A percentile compares a stretch with the other conserved stretches of the same genome.
These are phyloP conservation scores for Eugnorisma glareosa DNA, from an alignment of 2,888 invertebrate genomes.

Conservation along the genomic window DNA sequence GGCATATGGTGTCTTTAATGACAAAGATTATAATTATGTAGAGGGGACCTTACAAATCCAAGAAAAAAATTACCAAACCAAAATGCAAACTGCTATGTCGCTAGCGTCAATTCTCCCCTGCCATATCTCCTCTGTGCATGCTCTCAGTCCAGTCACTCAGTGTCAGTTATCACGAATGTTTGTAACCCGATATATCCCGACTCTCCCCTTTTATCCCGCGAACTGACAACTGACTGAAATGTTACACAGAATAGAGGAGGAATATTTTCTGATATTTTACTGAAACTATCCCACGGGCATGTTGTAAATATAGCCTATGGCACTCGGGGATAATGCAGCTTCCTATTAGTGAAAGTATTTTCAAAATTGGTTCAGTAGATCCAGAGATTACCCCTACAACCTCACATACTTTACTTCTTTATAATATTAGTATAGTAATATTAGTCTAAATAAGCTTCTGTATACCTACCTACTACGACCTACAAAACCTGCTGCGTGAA, in stretches of 20 bases:
- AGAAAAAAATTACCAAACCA: no score
- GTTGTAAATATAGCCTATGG: no score
- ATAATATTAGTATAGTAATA: no score
- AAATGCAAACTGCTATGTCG: not conserved
- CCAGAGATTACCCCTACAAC: no score
- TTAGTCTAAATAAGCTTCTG: not conserved
- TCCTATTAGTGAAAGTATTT: no score
- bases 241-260: slow-evolving; percentile 3
- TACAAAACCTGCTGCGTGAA: not conserved
- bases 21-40: no score
- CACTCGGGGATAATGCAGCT: no score
- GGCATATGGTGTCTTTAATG: no score
- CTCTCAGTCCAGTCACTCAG: slow-evolving; percentile 19
- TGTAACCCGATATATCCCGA: slow-evolving; percentile 13
- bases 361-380: no score
- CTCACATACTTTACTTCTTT: no score
- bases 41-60: no score
- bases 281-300: no score
- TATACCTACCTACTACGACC: not conserved
- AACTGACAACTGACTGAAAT: slow-evolving; percentile 32
- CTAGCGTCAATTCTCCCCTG: not conserved
- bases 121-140: not conserved
- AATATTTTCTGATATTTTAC: slow-evolving; percentile 16
- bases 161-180: slow-evolving; percentile 19
- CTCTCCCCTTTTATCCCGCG: not conserved